Evolutionary conservation across 2,113 vertebrate genomes (phyloP), one percentile per base, ranked within the genome.

Genomic region (Mola mola): DNA sequence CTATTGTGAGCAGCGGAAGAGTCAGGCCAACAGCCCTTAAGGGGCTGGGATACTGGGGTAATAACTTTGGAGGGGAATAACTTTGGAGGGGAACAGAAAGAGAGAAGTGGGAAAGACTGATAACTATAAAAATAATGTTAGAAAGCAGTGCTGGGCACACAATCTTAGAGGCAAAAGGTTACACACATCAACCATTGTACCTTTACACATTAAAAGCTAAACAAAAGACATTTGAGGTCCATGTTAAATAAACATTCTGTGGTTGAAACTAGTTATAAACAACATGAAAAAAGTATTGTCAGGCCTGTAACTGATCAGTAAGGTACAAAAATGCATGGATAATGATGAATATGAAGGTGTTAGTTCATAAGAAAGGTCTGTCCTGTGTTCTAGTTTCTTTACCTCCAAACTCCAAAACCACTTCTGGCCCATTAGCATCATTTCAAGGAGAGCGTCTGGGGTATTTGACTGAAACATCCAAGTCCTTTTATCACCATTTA

Each of bases 1-100:
- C 2, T 52, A 71, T 9, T 21, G 36, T 72, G 73, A 53, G 38
- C 21, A 65, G 63, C 16, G 46, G 24, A 25, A 43, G 40, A 68
- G 38, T 11, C 15, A 3, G 34, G 17, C 20, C 19, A 37, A 61
- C 22, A 26, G 12, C 2, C 8, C 17, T 63, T 20, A 24, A 37
- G 29, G 25, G 49, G 11, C 21, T 40, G 11, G 21, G 22, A 57
- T 38, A 38, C 20, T 29, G 16, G 19, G 4, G 19, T 21, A 66
- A 41, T 43, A 46, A 34, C 12, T 28, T 21, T 2, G 17, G 34
- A 34, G 52, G 55, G 19, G 24, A 66, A 41, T 43, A 46, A 34
- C 12, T 28, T 21, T 2, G 17, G 34, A 34, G 52, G 22, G 22
- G 47, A 44, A 46, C 11, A 6, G 6, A 59, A 24, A 1, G 15